Evolutionary conservation across 2,888 invertebrate species (phyloP).

Genomic region (Eilema griseolum): DNA sequence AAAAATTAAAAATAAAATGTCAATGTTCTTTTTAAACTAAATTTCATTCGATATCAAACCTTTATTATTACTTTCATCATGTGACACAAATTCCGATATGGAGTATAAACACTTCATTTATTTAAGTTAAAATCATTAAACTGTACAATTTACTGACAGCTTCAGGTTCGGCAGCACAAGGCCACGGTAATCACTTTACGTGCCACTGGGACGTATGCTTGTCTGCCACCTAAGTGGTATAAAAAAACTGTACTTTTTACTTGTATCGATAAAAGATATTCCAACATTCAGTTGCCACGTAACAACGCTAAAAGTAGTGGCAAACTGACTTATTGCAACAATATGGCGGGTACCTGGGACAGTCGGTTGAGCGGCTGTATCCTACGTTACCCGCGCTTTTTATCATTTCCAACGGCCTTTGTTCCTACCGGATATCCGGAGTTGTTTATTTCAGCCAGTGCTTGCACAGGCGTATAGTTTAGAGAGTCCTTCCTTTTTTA

Average conservation of each 20-base stretch:
- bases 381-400: constrained; percentile 34
- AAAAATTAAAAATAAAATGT: too few relatives aligned
- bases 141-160: too few relatives aligned
- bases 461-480: constrained; percentile 35
- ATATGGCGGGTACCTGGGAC: constrained; percentile 29
- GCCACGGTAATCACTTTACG: too few relatives aligned
- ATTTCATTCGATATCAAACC: too few relatives aligned
- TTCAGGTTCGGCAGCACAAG: too few relatives aligned
- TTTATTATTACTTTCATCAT: too few relatives aligned
- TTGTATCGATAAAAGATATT: constrained; percentile 22
- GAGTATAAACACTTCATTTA: too few relatives aligned
- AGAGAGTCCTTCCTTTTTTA: constrained; percentile 21
- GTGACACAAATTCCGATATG: too few relatives aligned
- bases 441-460: constrained; percentile 61
- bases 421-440: constrained; percentile 57
- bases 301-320: constrained; percentile 24
- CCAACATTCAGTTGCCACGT: constrained; percentile 16
- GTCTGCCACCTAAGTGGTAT: too few relatives aligned
- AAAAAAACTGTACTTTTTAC: constrained; percentile 4
- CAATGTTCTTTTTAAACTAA: too few relatives aligned
- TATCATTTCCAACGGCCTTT: constrained; percentile 48
- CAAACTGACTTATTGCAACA: constrained; percentile 26
- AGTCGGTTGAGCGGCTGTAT: constrained; percentile 31
- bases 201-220: too few relatives aligned
- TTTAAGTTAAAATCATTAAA: too few relatives aligned